A percentile compares a stretch with the other conserved stretches of the same genome.
phyloP scores from a whole-genome alignment of 2,888 invertebrate genomes.

The Andrena praecox region DNA sequence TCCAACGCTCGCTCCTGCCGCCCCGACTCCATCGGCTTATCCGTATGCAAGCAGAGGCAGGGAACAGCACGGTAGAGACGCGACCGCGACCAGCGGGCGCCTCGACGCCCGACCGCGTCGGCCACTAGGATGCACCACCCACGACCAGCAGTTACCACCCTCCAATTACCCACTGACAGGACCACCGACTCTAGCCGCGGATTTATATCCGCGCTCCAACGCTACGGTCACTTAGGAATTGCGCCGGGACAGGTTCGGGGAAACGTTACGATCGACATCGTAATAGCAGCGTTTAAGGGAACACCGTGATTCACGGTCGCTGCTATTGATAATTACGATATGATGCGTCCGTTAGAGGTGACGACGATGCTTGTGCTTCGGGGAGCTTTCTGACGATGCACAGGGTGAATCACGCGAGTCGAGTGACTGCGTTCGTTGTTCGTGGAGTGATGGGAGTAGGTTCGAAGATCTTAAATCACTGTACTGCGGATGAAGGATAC shows the following conservation, averaged over 20 bases:
- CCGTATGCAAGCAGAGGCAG: slow-evolving; percentile 35
- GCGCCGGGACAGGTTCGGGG: slow-evolving; percentile 28
- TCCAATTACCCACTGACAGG: slow-evolving; percentile 38
- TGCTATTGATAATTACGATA: background rate
- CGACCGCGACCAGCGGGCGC: slow-evolving; percentile 8
- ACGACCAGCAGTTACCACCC: background rate
- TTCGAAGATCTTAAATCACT: background rate
- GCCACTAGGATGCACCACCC: slow-evolving; percentile 1
- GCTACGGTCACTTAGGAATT: slow-evolving; percentile 27
- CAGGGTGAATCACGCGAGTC: background rate
- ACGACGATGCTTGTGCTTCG: background rate
- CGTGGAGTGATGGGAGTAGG: background rate
- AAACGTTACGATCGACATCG: slow-evolving; percentile 32
- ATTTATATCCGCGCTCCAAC: slow-evolving; percentile 22
- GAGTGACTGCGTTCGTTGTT: background rate
- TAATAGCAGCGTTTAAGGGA: slow-evolving; percentile 20
- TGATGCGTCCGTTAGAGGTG: background rate
- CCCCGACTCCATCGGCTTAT: slow-evolving; percentile 58
- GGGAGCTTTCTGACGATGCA: background rate
- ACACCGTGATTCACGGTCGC: slow-evolving; percentile 42
- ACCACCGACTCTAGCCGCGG: background rate
- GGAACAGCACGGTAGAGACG: background rate
- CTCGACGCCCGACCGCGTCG: background rate
- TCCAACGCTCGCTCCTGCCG: slow-evolving; percentile 51
- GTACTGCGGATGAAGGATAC: no score